phyloP scores from a whole-genome alignment of 2,797 vertebrate species.

The Acanthiza pusilla region DNA sequence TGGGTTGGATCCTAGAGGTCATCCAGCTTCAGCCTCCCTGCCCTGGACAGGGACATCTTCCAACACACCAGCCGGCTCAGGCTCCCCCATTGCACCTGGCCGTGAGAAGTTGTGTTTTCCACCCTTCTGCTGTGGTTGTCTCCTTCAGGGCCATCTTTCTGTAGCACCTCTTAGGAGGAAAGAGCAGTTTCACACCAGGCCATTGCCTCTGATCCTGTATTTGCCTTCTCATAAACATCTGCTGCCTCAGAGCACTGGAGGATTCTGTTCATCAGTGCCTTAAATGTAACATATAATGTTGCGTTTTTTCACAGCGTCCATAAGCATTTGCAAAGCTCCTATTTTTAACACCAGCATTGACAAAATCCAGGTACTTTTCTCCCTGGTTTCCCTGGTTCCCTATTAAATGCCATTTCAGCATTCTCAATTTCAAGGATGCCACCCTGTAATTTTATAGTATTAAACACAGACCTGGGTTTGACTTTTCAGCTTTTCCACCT shows the following conservation, averaged over 20 bases:
- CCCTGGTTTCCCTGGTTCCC: not conserved
- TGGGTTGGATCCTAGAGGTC: not conserved
- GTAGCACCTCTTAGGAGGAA: not conserved
- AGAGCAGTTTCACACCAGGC: not conserved
- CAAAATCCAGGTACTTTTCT: not conserved
- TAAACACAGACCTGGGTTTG: not conserved
- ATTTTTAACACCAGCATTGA: not conserved
- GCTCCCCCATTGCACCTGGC: not conserved
- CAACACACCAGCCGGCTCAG: not conserved
- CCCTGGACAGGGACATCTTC: not conserved
- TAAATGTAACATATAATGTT: not conserved
- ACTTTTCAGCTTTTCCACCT: constrained; percentile 2
- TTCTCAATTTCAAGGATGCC: not conserved
- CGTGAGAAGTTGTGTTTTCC: not conserved
- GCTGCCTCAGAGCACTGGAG: accelerated
- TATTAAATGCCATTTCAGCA: not conserved
- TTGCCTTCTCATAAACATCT: not conserved
- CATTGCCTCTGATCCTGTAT: not conserved
- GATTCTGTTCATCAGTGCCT: not conserved
- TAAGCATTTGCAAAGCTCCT: not conserved
- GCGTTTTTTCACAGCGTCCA: not conserved
- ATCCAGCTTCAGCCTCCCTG: not conserved
- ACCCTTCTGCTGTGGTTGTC: not conserved
- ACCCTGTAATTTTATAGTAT: not conserved
- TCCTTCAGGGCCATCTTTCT: not conserved